Percentiles rank a stretch among this genome's conserved stretches.
These are phyloP conservation scores for Thaumetopoea pityocampa DNA, from an alignment of 1,140 invertebrate genomes.

Conservation along the genomic window DNA sequence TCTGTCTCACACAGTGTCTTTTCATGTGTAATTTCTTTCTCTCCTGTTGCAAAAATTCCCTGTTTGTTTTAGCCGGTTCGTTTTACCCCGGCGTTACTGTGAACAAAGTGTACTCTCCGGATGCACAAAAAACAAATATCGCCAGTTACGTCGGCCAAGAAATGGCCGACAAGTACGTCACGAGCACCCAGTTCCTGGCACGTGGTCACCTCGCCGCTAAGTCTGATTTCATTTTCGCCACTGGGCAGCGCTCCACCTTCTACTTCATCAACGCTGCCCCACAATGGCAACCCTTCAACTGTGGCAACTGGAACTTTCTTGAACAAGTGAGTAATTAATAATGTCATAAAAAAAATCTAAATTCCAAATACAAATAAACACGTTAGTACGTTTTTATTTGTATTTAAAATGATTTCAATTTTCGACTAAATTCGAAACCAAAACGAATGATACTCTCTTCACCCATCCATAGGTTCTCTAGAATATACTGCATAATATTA, in stretches of 20 bases:
- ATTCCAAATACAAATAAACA: background rate
- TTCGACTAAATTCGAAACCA: too few relatives aligned
- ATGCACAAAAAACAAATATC: slow-evolving; percentile 41
- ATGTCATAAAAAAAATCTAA: background rate
- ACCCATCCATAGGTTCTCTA: background rate
- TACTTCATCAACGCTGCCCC: slow-evolving; percentile 81
- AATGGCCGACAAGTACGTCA: slow-evolving; percentile 52
- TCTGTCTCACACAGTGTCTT: too few relatives aligned
- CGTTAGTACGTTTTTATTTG: background rate
- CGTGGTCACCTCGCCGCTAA: slow-evolving; percentile 83
- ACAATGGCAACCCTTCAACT: slow-evolving; percentile 82
- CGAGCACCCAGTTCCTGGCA: slow-evolving; percentile 65
- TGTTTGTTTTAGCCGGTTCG: slow-evolving; percentile 39
- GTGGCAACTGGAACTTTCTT: slow-evolving; percentile 78
- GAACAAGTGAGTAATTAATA: slow-evolving; percentile 45
- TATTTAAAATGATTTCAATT: too few relatives aligned
- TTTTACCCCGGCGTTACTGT: slow-evolving; percentile 54
- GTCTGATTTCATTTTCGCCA: slow-evolving; percentile 79
- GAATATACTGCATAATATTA: background rate
- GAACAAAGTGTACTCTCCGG: slow-evolving; percentile 55
- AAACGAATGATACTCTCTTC: too few relatives aligned
- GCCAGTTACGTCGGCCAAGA: slow-evolving; percentile 38
- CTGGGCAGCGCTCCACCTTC: slow-evolving; percentile 80
- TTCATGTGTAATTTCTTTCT: too few relatives aligned
- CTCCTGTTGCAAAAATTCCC: too few relatives aligned